Percentiles rank a stretch among this genome's conserved stretches.
These are phyloP conservation scores for Tanaodytes sp. DNA, from an alignment of 2,888 invertebrate species.

Conservation along the genomic window DNA sequence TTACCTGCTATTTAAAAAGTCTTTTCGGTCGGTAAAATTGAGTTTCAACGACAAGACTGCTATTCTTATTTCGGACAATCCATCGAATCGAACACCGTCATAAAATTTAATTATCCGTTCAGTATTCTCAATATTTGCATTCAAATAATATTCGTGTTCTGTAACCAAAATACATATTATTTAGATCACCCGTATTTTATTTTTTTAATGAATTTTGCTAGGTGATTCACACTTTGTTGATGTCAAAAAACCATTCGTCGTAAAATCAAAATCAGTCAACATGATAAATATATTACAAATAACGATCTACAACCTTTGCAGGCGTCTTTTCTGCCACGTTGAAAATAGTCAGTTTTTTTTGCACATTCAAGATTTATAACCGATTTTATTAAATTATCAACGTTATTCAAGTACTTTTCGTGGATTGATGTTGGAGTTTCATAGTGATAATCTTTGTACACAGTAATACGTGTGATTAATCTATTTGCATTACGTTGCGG, in stretches of 20 bases:
- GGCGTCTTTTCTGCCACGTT: slow-evolving; percentile 80
- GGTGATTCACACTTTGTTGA: too few relatives aligned
- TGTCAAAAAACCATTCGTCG: slow-evolving; percentile 61
- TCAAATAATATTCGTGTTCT: slow-evolving; percentile 9
- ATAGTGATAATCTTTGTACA: slow-evolving; percentile 78
- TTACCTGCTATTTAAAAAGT: too few relatives aligned
- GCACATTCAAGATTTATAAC: slow-evolving; percentile 75
- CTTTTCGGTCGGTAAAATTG: too few relatives aligned
- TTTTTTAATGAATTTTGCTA: too few relatives aligned
- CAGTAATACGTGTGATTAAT: slow-evolving; percentile 78
- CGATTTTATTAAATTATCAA: slow-evolving; percentile 77
- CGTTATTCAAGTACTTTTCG: slow-evolving; percentile 75
- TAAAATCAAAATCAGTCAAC: too few relatives aligned
- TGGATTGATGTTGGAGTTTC: slow-evolving; percentile 66
- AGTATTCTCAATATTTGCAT: too few relatives aligned
- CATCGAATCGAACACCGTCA: slow-evolving; percentile 80
- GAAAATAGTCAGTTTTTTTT: slow-evolving; percentile 77
- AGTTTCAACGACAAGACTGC: too few relatives aligned
- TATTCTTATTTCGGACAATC: slow-evolving; percentile 78
- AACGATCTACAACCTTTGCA: too few relatives aligned
- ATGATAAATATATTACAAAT: too few relatives aligned
- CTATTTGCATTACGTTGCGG: slow-evolving; percentile 85
- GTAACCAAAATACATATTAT: too few relatives aligned
- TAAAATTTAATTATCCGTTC: slow-evolving; percentile 75
- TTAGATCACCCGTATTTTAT: too few relatives aligned